These are phyloP conservation scores for Cantharis lateralis DNA, from an alignment of 2,888 invertebrate species.

Conservation along the genomic window DNA sequence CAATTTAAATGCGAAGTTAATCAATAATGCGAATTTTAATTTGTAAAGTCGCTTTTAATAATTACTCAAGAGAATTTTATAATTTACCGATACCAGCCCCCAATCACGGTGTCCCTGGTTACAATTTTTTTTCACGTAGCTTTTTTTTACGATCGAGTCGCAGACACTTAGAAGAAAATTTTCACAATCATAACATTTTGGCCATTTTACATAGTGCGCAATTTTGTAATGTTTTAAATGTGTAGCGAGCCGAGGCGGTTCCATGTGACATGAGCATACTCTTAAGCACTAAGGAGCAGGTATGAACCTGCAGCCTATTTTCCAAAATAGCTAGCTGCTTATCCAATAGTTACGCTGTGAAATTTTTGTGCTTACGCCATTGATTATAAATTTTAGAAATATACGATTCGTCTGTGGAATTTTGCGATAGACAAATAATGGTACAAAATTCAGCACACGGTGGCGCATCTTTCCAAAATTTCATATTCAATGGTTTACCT, in stretches of 20 bases:
- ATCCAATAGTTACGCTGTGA: conserved; percentile 22
- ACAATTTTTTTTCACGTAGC: neutral
- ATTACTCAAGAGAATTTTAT: neutral
- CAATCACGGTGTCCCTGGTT: neutral
- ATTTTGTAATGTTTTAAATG: conserved; percentile 34
- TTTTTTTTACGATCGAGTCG: neutral
- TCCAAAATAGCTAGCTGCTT: conserved; percentile 19
- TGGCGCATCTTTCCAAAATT: too few relatives aligned
- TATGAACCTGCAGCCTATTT: conserved; percentile 45
- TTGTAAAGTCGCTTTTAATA: neutral
- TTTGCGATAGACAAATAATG: too few relatives aligned
- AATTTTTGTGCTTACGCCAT: conserved; percentile 14
- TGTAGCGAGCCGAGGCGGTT: conserved; percentile 72
- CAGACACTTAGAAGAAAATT: neutral
- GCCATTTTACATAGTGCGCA: conserved; percentile 25
- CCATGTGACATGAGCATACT: conserved; percentile 77
- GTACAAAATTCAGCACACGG: too few relatives aligned
- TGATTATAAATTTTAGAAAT: neutral
- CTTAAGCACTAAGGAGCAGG: conserved; percentile 67
- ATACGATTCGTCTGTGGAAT: neutral
- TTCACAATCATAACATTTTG: conserved; percentile 4
- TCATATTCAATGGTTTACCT: neutral
- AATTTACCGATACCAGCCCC: neutral
- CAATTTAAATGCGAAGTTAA: neutral
- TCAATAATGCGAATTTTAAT: neutral